Percentiles rank a stretch among this genome's conserved stretches.
phyloP scores from a whole-genome alignment of 2,888 invertebrate species.

The Stenoptilia bipunctidactyla region DNA sequence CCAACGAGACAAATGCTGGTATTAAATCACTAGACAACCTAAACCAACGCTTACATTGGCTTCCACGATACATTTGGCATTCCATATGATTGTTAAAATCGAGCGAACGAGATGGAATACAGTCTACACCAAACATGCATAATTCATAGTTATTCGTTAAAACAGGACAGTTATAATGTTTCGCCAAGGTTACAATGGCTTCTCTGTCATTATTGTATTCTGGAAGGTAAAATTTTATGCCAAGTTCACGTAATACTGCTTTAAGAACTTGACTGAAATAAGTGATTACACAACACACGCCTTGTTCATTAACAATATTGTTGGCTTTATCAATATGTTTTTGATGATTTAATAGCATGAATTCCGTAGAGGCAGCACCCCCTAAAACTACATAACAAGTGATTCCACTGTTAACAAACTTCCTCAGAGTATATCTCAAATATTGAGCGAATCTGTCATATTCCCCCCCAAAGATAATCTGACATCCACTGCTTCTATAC shows the following conservation, averaged over 20 bases:
- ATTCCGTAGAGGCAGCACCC: conserved; percentile 14
- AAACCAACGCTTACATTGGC: background rate
- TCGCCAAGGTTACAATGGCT: conserved; percentile 20
- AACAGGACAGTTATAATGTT: conserved; percentile 20
- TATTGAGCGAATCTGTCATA: conserved; percentile 15
- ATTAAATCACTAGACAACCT: conserved; percentile 6
- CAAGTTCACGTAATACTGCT: conserved; percentile 21
- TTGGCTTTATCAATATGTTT: conserved; percentile 13
- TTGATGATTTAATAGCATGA: conserved; percentile 16
- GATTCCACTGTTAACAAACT: conserved; percentile 12
- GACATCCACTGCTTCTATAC: conserved; percentile 21
- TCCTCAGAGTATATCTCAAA: conserved; percentile 8
- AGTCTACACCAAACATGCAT: conserved; percentile 15
- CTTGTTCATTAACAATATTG: conserved; percentile 16
- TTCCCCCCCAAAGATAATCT: conserved; percentile 21
- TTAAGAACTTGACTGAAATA: conserved; percentile 17
- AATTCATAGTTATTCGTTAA: conserved; percentile 23
- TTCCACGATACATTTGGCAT: conserved; percentile 1
- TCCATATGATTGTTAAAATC: conserved; percentile 1
- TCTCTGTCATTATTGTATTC: conserved; percentile 20
- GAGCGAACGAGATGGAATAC: conserved; percentile 7
- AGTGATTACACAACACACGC: background rate
- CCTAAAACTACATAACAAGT: conserved; percentile 17
- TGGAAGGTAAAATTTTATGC: conserved; percentile 21
- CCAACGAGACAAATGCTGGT: conserved; percentile 13